Conservation (phyloP, 2,888 invertebrate genomes). For the Phortica magna region DNA sequence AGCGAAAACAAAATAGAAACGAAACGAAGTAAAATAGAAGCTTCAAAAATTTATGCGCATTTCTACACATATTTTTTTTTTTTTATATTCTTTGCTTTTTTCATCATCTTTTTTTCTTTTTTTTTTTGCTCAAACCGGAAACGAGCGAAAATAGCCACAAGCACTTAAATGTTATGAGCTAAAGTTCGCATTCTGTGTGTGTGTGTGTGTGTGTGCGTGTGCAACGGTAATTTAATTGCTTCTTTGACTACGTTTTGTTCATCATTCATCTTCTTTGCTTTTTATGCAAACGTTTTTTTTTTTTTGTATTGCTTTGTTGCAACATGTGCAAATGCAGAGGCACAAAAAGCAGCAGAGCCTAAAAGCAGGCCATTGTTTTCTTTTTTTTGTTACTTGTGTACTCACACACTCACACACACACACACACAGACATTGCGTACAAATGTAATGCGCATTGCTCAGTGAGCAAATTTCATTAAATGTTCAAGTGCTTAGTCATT, state of each 20-base stretch:
- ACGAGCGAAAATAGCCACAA: background rate
- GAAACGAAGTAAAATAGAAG: background rate
- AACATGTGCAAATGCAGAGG: background rate
- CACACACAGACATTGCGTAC: background rate
- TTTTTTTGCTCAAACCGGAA: background rate
- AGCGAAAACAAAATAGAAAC: background rate
- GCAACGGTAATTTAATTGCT: slow-evolving; percentile 66
- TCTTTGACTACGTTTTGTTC: slow-evolving; percentile 33
- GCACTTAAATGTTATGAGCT: background rate
- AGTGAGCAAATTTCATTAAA: background rate
- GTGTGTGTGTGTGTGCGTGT: slow-evolving; percentile 49
- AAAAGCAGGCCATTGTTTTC: background rate
- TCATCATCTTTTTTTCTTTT: background rate
- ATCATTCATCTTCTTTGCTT: background rate
- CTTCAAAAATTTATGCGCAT: no score
- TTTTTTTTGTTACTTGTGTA: background rate
- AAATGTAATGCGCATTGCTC: background rate
- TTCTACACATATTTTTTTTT: no score
- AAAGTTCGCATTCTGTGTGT: slow-evolving; percentile 28
- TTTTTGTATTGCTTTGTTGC: background rate
- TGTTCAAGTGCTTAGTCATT: background rate
- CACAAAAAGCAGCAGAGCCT: background rate
- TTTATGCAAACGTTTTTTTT: background rate
- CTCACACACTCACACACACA: background rate
- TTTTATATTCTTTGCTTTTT: background rate